Conservation (phyloP, 2,113 vertebrate species). For the Scomber colias region DNA sequence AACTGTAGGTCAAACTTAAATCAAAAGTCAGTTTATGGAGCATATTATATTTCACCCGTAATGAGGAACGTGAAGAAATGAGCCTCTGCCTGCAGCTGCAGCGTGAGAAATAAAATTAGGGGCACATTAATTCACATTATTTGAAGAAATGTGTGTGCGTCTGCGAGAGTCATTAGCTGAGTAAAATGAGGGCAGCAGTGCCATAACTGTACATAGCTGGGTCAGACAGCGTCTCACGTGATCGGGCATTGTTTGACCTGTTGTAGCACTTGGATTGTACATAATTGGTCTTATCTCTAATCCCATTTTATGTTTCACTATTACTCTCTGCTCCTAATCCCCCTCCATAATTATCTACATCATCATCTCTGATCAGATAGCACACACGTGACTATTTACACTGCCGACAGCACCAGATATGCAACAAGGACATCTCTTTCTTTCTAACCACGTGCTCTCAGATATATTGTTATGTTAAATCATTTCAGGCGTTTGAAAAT, state of each 20-base stretch:
- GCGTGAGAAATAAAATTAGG: constrained; percentile 39
- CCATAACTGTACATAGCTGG: constrained; percentile 32
- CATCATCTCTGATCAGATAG: constrained; percentile 28
- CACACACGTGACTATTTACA: constrained; percentile 13
- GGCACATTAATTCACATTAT: constrained; percentile 51
- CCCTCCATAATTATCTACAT: constrained; percentile 38
- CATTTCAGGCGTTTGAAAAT: constrained; percentile 30
- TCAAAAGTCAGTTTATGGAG: constrained; percentile 54
- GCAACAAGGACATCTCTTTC: constrained; percentile 37
- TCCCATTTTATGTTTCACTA: constrained; percentile 40
- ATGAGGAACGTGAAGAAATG: constrained; percentile 47
- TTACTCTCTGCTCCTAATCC: constrained; percentile 18
- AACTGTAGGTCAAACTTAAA: constrained; percentile 57
- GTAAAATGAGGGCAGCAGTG: constrained; percentile 68
- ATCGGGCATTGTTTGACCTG: constrained; percentile 47
- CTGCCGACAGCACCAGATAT: constrained; percentile 2
- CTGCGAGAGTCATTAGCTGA: constrained; percentile 58
- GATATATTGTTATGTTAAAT: constrained; percentile 1
- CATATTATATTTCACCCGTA: constrained; percentile 42
- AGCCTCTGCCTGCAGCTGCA: constrained; percentile 34
- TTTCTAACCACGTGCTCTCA: constrained; percentile 21
- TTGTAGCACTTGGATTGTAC: constrained; percentile 27
- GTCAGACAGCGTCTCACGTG: constrained; percentile 42
- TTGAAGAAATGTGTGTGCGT: constrained; percentile 44
- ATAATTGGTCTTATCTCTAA: constrained; percentile 67